Conservation (phyloP, 2,888 invertebrate genomes). For the Drosophila atroscutellata region DNA sequence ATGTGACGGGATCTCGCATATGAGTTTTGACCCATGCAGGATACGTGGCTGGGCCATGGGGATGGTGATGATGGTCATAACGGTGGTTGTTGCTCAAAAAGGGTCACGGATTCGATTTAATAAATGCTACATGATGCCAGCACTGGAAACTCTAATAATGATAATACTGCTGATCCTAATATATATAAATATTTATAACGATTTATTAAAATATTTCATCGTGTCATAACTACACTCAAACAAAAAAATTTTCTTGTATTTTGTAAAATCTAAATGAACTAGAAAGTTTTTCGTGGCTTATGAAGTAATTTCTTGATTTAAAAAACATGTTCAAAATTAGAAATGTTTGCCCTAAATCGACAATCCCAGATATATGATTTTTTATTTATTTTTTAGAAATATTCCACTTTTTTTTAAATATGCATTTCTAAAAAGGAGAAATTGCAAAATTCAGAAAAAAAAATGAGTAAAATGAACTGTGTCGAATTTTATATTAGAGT, state of each 20-base stretch:
- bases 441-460: too few relatives aligned
- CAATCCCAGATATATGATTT: too few relatives aligned
- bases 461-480: neutral
- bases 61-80: constrained; percentile 3
- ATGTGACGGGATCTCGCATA: constrained; percentile 36
- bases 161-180: neutral
- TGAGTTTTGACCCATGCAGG: constrained; percentile 44
- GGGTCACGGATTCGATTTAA: constrained; percentile 3
- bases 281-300: too few relatives aligned
- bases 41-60: constrained; percentile 7
- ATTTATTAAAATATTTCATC: neutral
- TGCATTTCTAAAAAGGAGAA: too few relatives aligned
- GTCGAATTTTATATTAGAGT: neutral
- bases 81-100: constrained; percentile 31
- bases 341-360: too few relatives aligned
- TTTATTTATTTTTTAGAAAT: too few relatives aligned
- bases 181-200: neutral
- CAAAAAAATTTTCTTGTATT: neutral
- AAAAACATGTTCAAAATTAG: too few relatives aligned
- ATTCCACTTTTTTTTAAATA: too few relatives aligned
- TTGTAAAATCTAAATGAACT: neutral
- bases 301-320: too few relatives aligned
- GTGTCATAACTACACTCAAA: neutral
- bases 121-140: neutral
- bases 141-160: neutral